Evolutionary conservation across 2,113 vertebrate species (phyloP).

Genomic region (Megaptera novaeangliae): DNA sequence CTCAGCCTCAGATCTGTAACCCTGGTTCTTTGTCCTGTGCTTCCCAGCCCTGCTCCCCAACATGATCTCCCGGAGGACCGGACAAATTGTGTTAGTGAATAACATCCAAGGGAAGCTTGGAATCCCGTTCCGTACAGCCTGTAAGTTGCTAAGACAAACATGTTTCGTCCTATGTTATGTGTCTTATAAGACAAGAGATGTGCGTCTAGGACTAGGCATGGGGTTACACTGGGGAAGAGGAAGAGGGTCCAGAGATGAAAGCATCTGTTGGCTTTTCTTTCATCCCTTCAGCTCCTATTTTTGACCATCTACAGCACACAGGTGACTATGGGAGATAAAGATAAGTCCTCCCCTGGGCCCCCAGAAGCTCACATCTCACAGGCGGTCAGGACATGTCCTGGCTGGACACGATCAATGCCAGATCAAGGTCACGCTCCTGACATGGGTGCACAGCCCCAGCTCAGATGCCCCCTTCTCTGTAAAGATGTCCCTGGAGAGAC

Average conservation of each 20-base stretch:
- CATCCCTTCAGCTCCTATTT: background rate
- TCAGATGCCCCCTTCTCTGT: too few relatives aligned
- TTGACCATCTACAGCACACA: fast-evolving
- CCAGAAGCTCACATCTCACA: background rate
- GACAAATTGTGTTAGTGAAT: constrained; percentile 92
- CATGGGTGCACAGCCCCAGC: too few relatives aligned
- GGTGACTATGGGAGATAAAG: background rate
- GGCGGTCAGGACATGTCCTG: too few relatives aligned
- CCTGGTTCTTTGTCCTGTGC: background rate
- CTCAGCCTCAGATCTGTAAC: background rate
- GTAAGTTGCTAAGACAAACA: constrained; percentile 83
- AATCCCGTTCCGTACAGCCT: constrained; percentile 93
- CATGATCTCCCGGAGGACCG: constrained; percentile 94
- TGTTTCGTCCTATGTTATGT: fast-evolving
- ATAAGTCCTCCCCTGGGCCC: background rate
- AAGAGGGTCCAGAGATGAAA: background rate
- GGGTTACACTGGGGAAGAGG: fast-evolving
- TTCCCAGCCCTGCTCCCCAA: constrained; percentile 90
- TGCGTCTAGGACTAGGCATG: background rate
- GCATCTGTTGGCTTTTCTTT: background rate
- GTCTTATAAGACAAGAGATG: background rate
- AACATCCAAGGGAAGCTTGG: constrained; percentile 95
- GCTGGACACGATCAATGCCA: background rate
- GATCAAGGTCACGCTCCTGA: background rate
- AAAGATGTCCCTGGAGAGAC: background rate